Evolutionary conservation across 2,113 vertebrate genomes (phyloP).

Genomic region (Ranitomeya imitator): DNA sequence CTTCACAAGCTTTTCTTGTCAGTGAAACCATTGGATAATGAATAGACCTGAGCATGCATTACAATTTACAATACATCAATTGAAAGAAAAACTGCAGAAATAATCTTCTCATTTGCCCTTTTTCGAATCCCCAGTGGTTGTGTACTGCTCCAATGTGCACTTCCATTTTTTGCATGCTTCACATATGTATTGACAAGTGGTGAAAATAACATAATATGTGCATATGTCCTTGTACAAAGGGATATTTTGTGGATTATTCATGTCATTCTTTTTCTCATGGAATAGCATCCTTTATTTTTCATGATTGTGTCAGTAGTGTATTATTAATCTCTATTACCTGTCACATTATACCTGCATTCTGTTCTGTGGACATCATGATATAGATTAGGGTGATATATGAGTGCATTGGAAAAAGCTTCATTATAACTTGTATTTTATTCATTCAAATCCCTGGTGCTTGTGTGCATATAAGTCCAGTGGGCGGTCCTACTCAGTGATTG

Average conservation of each 20-base stretch:
- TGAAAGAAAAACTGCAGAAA: slow-evolving; percentile 38
- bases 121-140: slow-evolving; percentile 14
- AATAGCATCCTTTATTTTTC: background rate
- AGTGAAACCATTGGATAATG: slow-evolving; percentile 55
- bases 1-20: slow-evolving; percentile 54
- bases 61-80: slow-evolving; percentile 55
- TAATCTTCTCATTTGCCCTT: slow-evolving; percentile 45
- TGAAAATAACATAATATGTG: background rate
- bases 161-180: background rate
- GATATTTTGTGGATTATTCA: background rate
- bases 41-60: slow-evolving; percentile 56
- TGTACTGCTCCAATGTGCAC: slow-evolving; percentile 1
- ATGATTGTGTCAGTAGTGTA: background rate
- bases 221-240: background rate
- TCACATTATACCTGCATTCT: no score
- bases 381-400: no score
- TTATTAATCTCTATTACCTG: background rate
- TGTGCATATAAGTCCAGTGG: no score
- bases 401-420: no score
- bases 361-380: no score
- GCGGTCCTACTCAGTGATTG: no score
- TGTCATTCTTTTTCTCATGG: background rate
- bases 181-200: background rate
- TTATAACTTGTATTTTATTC: no score
- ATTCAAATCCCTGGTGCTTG: no score